Base-by-base conservation (phyloP, 2,888 invertebrate species). In the Melieria crassipennis region DNA sequence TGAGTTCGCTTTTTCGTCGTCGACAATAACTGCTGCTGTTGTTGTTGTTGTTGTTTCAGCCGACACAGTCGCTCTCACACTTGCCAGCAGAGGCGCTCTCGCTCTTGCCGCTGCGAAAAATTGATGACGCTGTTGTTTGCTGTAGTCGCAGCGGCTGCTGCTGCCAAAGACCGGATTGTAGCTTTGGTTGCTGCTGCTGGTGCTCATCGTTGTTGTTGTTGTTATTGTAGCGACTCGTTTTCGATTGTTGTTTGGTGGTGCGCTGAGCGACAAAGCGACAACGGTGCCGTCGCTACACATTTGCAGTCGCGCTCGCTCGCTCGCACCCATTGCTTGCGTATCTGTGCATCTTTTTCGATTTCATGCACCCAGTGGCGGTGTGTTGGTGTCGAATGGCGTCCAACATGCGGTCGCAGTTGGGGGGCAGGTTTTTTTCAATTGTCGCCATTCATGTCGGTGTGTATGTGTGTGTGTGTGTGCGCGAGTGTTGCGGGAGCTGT, bases 91-190 rank as follows among this genome's bases (percentile, higher is more conserved):
- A 30, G 30, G 30, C 30, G 30, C 3, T 30, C 30, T 30, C 30
- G 30, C 30, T 30, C 30, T 30, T 30, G 30, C 30, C 3, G 30
- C 30, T 30, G 30, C 30, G 30, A 47, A 48, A 63, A 63, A 63
- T 48, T 63, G 47, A 63, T 63, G 62, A 63, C 62, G 62, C 9
- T 63, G 62, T 63, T 63, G 62, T 63, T 63, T 63, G 62, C 9
- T 13, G 62, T 45, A 46, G 45, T 10, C n/a, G 60, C 43, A 16
- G 60, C 60, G 10, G 60, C 11, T 50, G 50, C 50, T 77, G 78
- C 77, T 76, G 81, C 79, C 76, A 30, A 30, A 30, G 30, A 30
- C 30, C 30, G 30, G 30, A 30, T 30, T 30, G 30, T 30, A 30
- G 30, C 65, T 60, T 11, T 50, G 73, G 70, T 55, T 30, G 30